phyloP scores from a whole-genome alignment of 2,888 invertebrate genomes.

The Ganaspis brasiliensis region DNA sequence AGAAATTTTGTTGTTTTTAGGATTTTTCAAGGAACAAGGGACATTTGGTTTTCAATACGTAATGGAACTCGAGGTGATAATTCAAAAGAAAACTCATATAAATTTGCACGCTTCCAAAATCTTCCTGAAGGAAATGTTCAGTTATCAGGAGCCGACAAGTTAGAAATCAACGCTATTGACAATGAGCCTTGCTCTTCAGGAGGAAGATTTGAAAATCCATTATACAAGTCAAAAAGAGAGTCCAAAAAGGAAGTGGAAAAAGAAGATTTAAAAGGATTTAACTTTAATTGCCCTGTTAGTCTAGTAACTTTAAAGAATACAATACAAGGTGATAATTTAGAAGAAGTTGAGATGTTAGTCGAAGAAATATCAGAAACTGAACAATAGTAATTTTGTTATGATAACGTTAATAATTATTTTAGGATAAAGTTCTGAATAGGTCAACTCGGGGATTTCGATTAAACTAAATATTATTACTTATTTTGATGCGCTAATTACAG shows the following conservation, averaged over 20 bases:
- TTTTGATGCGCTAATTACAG: no score
- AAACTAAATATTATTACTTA: no score
- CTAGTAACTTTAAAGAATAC: constrained; percentile 65
- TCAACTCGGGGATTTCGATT: no score
- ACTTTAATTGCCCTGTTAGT: constrained; percentile 66
- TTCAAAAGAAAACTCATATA: constrained; percentile 64
- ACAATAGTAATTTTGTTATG: not conserved
- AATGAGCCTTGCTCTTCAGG: constrained; percentile 55
- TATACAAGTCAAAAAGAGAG: constrained; percentile 72
- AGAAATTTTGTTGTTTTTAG: no score
- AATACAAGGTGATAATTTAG: constrained; percentile 59
- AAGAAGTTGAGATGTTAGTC: constrained; percentile 66
- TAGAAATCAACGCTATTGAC: constrained; percentile 37
- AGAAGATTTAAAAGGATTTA: constrained; percentile 56
- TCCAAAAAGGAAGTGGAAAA: constrained; percentile 39
- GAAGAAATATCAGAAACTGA: constrained; percentile 43
- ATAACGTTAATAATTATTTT: no score
- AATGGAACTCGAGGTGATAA: constrained; percentile 57
- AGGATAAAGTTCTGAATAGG: no score
- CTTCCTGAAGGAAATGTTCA: constrained; percentile 73
- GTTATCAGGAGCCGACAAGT: constrained; percentile 57
- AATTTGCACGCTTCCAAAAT: constrained; percentile 79
- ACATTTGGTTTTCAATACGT: constrained; percentile 65
- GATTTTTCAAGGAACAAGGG: constrained; percentile 62
- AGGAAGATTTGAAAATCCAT: constrained; percentile 76